A percentile compares a stretch with the other conserved stretches of the same genome.
Conservation (phyloP, 2,888 invertebrate genomes). For the Xestia ashworthii region DNA sequence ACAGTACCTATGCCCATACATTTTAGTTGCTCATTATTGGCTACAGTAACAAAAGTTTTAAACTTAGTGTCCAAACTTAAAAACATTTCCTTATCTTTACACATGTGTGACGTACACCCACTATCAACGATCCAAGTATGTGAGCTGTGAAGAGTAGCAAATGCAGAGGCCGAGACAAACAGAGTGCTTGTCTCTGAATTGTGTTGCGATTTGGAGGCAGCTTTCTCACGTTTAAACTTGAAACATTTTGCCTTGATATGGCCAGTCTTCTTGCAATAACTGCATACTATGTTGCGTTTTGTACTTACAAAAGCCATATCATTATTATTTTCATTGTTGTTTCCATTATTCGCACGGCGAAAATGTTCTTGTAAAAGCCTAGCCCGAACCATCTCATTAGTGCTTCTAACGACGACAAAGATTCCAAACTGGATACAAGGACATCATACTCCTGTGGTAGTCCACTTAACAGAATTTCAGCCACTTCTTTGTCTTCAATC, state of each 20-base stretch:
- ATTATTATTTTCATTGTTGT: not conserved
- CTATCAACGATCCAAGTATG: not conserved
- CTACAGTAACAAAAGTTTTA: not conserved
- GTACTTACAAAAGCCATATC: conserved; percentile 8
- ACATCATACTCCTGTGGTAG: conserved; percentile 2
- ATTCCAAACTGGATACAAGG: not conserved
- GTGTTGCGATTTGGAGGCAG: not conserved
- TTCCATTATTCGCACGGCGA: not conserved
- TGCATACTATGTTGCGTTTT: conserved; percentile 1
- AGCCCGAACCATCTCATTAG: conserved; percentile 8
- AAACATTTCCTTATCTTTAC: conserved; percentile 1
- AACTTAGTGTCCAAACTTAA: not conserved
- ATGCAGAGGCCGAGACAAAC: not conserved
- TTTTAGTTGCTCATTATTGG: not conserved
- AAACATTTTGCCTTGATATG: not conserved
- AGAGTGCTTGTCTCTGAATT: not conserved
- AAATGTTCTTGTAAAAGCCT: conserved; percentile 6
- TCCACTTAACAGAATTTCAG: conserved; percentile 9
- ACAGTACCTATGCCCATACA: not conserved
- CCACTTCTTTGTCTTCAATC: conserved; percentile 7
- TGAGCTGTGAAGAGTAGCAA: not conserved
- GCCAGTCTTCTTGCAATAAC: not conserved
- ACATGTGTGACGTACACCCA: not conserved
- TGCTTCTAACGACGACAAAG: conserved; percentile 9
- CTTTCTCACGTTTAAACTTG: conserved; percentile 2